Evolutionary conservation across 2,888 invertebrate species (phyloP), one percentile per base, ranked within the genome.

Genomic region (Agriopis aurantiaria): DNA sequence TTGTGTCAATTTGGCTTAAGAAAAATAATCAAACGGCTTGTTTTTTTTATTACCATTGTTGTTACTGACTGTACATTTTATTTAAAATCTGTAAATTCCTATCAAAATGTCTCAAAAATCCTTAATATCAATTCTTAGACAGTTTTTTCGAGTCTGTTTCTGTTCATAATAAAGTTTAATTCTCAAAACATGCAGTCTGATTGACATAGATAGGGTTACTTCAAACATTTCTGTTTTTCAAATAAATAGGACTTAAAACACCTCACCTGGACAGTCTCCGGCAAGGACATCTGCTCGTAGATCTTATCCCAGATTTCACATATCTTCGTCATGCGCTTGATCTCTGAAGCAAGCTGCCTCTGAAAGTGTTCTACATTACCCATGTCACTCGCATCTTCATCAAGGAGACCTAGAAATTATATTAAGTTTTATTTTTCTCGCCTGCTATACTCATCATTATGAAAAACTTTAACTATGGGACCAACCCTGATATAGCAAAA

Each of bases 241-340:
- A 8, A 5, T 7, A n/a, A 12, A 14, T 5, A 41, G 1, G 14
- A 56, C 9, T 41, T 56, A 11, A 17, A 57, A 40, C 1, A 11
- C 3, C n/a, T 49, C 75, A 93, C 94, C 87, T 91, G 90, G 0
- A 95, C 93, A 75, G 95, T 89, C 58, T 96, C 96, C 0, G 95
- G 90, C 23, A 95, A 77, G 0, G 75, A 73, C 0, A 85, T 82
- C 17, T 89, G 84, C 3, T 87, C 86, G 58, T 89, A 91, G 14
- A 95, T 91, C 33, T 81, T 82, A 4, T 92, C 91, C 96, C 96
- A 96, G 0, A 85, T 83, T 0, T 91, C 85, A 63, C 96, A 96
- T 74, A 95, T 80, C 52, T 87, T 89, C 0, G 90, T 90, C 58
- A 96, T 90, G 51, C 95, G 90, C 0, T 85, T 81, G 8, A 95